Evolutionary conservation across 2,888 invertebrate genomes (phyloP), one percentile per base, ranked within the genome.

Genomic region (Steinernema hermaphroditum): DNA sequence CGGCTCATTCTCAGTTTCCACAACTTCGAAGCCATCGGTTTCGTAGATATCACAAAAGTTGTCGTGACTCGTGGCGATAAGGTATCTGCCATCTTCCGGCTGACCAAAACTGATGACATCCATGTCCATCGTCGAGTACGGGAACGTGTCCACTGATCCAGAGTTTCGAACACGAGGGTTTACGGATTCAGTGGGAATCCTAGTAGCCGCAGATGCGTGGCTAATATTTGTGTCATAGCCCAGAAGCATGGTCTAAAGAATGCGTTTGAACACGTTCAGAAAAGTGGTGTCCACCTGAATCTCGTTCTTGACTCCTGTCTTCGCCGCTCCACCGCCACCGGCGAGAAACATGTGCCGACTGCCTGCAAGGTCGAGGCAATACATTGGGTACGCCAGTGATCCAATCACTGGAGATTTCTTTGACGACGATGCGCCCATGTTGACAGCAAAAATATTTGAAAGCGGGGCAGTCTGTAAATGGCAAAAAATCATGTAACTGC

Each of bases 231-330:
- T 62, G 32, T 62, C 29, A 32, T 62, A 62, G 62, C 62, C 32
- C 16, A 32, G n/a, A 1, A 62, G 34, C 62, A 22, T 27, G 1
- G 62, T 62, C 62, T 62, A 34, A 12, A 22, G 46, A 34, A 69
- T 41, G 19, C 14, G 34, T 6, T 22, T 34, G 41, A 44, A 24
- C 22, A 12, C 27, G 12, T 24, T 12, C 12, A 69, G 54, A 80
- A 62, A 44, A 72, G n/a, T 8, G 19, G 16, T 34, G 22, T 49
- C 29, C n/a, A 83, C 83, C 74, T 85, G 96, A 89, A 98, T 94
- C 87, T 94, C 94, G 90, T 98, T 98, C 44, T 93, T 92, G 72
- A 98, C 93, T 72, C 98, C 98, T 62, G 96, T 96, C 88, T 95
- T 96, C 19, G 96, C 92, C 44, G 94, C 92, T 73, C 98, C 97